A percentile compares a stretch with the other conserved stretches of the same genome.
Evolutionary conservation across 2,797 vertebrate species (phyloP).

Genomic region (Corythornis leucogaster): DNA sequence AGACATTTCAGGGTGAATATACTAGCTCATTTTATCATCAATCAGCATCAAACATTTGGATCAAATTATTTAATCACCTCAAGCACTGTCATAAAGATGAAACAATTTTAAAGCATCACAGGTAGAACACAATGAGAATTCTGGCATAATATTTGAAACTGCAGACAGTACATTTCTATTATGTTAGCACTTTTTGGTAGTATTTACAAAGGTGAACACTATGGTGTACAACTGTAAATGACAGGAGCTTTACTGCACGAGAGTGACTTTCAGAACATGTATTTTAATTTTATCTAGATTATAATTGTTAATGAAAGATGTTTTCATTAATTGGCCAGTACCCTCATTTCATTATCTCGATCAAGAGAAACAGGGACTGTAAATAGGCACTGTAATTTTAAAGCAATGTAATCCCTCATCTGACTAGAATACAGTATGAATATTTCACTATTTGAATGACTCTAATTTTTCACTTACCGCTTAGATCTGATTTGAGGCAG

Average conservation of each 20-base stretch:
- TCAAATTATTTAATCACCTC: neutral
- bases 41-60: neutral
- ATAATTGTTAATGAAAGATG: slow-evolving; percentile 56
- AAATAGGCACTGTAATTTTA: slow-evolving; percentile 42
- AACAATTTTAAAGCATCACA: neutral
- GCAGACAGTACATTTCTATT: neutral
- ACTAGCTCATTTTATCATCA: neutral
- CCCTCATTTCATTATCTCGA: slow-evolving; percentile 52
- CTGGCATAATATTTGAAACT: neutral
- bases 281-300: slow-evolving; percentile 42
- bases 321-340: slow-evolving; percentile 58
- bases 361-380: slow-evolving; percentile 19
- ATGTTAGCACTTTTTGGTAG: neutral
- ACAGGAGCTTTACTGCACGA: neutral
- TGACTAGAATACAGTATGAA: slow-evolving; percentile 24
- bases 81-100: neutral
- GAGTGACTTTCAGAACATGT: slow-evolving; percentile 1
- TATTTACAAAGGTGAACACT: neutral
- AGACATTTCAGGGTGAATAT: neutral
- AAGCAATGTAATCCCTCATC: slow-evolving; percentile 53
- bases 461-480: slow-evolving; percentile 20
- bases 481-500: slow-evolving; percentile 30
- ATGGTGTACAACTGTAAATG: neutral
- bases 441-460: slow-evolving; percentile 20
- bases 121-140: neutral